Conservation (phyloP, 2,797 vertebrate genomes). For the Pteronotus mesoamericanus region DNA sequence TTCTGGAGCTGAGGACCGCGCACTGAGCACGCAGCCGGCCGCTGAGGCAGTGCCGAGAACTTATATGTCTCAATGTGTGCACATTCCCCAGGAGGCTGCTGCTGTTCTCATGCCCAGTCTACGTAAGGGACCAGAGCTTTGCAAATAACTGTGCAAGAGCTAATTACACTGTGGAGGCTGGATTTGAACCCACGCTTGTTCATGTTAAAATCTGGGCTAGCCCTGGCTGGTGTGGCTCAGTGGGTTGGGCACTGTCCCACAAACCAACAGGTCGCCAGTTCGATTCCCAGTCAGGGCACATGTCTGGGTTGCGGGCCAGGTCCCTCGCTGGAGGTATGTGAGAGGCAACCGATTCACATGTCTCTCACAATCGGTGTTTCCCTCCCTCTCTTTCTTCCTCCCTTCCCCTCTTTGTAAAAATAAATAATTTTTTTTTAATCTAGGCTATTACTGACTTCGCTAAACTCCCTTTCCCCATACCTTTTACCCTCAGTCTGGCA, state of each 20-base stretch:
- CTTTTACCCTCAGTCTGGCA: not conserved
- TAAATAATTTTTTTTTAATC: not conserved
- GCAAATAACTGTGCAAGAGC: not conserved
- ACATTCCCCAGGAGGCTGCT: not conserved
- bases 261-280: not conserved
- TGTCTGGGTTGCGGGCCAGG: not conserved
- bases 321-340: not conserved
- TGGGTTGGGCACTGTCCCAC: not conserved
- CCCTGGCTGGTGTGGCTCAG: not conserved
- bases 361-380: not conserved
- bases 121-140: not conserved
- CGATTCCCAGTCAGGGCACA: not conserved
- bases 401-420: no score
- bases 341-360: not conserved
- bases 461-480: not conserved
- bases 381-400: no score
- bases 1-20: rapidly evolving
- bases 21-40: rapidly evolving
- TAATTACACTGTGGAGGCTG: not conserved
- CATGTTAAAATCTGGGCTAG: not conserved
- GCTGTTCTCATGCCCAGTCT: not conserved
- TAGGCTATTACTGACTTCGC: not conserved
- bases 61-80: not conserved
- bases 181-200: not conserved
- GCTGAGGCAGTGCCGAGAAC: not conserved